Base-by-base conservation (phyloP, 2,113 vertebrate species). In the Myotis brandtii region DNA sequence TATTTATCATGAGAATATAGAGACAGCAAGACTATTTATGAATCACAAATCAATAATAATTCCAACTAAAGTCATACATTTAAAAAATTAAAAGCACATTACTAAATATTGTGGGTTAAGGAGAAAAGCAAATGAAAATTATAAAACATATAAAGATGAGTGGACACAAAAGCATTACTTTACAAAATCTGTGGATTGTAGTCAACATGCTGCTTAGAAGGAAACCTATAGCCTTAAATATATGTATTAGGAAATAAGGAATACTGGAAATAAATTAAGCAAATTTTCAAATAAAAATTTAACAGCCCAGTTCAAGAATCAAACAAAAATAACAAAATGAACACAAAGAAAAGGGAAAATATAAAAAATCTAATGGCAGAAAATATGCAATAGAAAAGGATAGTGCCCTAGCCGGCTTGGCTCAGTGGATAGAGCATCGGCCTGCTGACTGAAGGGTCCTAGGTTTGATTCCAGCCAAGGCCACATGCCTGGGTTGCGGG, bases 91-190 rank as follows among this genome's bases (percentile, higher is more conserved):
- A 75, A 86, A 93, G 37, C 23, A 70, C 69, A 64, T 89, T 81
- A 70, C 13, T 86, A 93, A 70, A 40, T 82, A 89, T 59, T 21
- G 62, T 73, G 54, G 40, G 9, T 75, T 89, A 91, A 89, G 75
- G 43, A 93, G 66, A 89, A 91, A 95, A 93, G 86, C 48, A 90
- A 69, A 48, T 64, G 18, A 32, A 75, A 94, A 70, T 95, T n/a
- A 46, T 25, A 72, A 66, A 88, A 67, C 34, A 56, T 34, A 27
- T 52, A 76, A 81, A n/a, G 11, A 46, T 86, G 32, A 87, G 37
- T n/a, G 13, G 23, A 77, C 4, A 37, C 9, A 37, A 40, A 95
- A 82, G 56, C 12, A 82, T 89, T 81, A 25, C 46, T 82, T 86
- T 70, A 46, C 2, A 88, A 69, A 86, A 81, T 89, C 23, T 95